Evolutionary conservation across 2,113 vertebrate species (phyloP), one percentile per base, ranked within the genome.

Genomic region (Tenebrosternarchus preto): DNA sequence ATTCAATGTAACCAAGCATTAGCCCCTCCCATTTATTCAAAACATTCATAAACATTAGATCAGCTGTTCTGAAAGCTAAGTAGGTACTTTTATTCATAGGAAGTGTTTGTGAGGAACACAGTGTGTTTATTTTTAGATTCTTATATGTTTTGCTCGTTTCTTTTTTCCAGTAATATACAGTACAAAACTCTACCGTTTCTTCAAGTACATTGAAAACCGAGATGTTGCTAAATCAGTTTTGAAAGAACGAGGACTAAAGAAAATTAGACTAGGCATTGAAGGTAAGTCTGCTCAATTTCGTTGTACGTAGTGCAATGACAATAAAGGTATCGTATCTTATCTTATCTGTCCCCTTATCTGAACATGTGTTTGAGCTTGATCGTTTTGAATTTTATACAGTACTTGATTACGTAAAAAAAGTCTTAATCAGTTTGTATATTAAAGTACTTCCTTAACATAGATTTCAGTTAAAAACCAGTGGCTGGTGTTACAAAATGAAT

Each of bases 201-300:
- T 99, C 93, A 99, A 99, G 88, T 99, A 99, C 85, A 99, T 99
- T 75, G 98, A 99, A 91, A 99, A 99, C 63, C 89, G 98, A 93
- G 98, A 99, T 57, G 98, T 99, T 84, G 98, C 97, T 92, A 99
- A 99, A 88, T 97, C 96, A 0, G 98, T 99, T 84, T 92, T 99
- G 88, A 99, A 99, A 90, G 98, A 99, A 77, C 89, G 98, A 73
- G 98, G 98, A 73, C 92, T 99, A 80, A 99, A 99, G 93, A 99
- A 99, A 91, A 99, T 99, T 86, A 89, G 98, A 75, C 87, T 99
- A 88, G 98, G 98, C 82, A 99, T 99, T 77, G 98, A 99, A 96
- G 98, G 98, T 98, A 93, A 93, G 92, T 17, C 20, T 27, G 2
- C n/a, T n/a, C n/a, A n/a, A n/a, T n/a, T n/a, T n/a, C n/a, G n/a